Conservation (phyloP, 2,797 vertebrate genomes). For the Karalla daura region DNA sequence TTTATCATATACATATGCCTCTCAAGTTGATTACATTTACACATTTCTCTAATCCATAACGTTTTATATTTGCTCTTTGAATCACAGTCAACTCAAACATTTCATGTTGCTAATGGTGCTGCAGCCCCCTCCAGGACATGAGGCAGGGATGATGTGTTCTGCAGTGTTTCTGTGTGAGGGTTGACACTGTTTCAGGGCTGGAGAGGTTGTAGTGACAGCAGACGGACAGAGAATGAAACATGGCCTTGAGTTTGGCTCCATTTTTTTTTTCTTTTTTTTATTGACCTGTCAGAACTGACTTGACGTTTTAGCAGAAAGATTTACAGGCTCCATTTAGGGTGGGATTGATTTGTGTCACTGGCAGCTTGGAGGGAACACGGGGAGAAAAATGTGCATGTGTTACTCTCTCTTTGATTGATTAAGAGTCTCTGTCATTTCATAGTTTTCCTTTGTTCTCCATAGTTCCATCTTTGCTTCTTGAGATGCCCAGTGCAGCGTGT, state of each 20-base stretch:
- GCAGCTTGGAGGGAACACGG: slow-evolving; percentile 26
- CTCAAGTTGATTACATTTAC: too few relatives aligned
- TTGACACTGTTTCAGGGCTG: not conserved
- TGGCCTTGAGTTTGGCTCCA: slow-evolving; percentile 7
- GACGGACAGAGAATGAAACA: slow-evolving; percentile 23
- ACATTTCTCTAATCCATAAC: not conserved
- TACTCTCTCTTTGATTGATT: slow-evolving; percentile 33
- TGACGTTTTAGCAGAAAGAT: slow-evolving; percentile 52
- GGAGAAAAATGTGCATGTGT: slow-evolving; percentile 8
- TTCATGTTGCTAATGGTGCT: not conserved
- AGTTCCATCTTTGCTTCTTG: not conserved
- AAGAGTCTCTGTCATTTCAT: slow-evolving; percentile 13
- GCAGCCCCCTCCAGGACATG: not conserved
- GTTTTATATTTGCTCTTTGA: not conserved
- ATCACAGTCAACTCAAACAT: not conserved
- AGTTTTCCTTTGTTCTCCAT: not conserved
- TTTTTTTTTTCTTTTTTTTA: slow-evolving; percentile 32
- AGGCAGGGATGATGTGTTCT: not conserved
- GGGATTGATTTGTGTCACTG: slow-evolving; percentile 56
- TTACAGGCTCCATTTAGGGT: slow-evolving; percentile 58
- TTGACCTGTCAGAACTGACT: slow-evolving; percentile 53
- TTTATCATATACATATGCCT: too few relatives aligned
- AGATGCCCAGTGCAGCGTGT: not conserved
- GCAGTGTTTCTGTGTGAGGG: not conserved
- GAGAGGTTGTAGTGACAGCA: not conserved